Conservation (phyloP, 2,888 invertebrate species). For the Cryptocephalus primarius region DNA sequence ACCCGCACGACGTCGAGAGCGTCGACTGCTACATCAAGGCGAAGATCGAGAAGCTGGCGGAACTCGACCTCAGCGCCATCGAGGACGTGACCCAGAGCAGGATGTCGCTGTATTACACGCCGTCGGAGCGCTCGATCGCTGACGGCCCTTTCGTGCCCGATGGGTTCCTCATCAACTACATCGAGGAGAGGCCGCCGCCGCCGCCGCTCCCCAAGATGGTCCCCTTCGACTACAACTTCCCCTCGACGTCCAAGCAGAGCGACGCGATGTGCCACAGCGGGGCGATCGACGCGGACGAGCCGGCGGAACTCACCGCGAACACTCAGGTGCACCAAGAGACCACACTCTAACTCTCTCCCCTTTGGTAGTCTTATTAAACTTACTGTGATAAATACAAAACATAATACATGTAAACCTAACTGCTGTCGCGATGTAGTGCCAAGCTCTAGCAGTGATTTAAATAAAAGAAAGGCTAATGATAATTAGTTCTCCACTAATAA, state of each 20-base stretch:
- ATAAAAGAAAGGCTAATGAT: no score
- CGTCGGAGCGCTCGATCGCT: conserved; percentile 54
- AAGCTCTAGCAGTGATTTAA: no score
- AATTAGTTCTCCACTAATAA: no score
- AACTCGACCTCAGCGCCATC: conserved; percentile 36
- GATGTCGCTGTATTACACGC: conserved; percentile 72
- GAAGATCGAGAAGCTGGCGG: conserved; percentile 51
- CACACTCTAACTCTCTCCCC: conserved; percentile 22
- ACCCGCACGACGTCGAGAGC: conserved; percentile 50
- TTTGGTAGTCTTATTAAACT: no score
- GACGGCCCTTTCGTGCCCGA: conserved; percentile 39
- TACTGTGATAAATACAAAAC: no score
- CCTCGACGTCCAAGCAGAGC: conserved; percentile 31
- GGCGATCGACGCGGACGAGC: no score
- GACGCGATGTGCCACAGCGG: not conserved
- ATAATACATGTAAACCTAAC: no score
- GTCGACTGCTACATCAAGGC: conserved; percentile 60
- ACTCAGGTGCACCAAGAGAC: conserved; percentile 28
- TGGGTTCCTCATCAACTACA: conserved; percentile 58
- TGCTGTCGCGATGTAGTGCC: no score
- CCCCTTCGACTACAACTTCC: conserved; percentile 12
- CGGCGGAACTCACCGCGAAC: conserved; percentile 21
- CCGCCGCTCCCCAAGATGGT: conserved; percentile 22
- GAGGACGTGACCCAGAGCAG: conserved; percentile 49
- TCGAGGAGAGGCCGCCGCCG: conserved; percentile 36